Evolutionary conservation across 2,797 vertebrate genomes (phyloP).

Genomic region (Artibeus lituratus): DNA sequence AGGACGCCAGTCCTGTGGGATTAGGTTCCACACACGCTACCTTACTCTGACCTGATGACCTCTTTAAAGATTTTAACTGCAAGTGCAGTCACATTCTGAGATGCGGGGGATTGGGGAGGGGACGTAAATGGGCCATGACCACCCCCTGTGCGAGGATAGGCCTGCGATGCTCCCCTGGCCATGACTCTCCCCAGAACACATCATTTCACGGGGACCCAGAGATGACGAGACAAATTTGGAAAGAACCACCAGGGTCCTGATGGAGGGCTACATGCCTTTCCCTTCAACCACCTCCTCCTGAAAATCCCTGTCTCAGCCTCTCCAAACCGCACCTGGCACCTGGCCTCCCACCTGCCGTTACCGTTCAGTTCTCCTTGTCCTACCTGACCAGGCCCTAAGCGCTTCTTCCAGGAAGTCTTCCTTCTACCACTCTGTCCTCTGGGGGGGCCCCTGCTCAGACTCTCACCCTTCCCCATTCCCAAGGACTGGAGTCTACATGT

Average conservation of each 20-base stretch:
- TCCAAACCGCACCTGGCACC: too few relatives aligned
- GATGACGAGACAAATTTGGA: accelerated
- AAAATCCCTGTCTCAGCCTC: background rate
- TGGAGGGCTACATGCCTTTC: accelerated
- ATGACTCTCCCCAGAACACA: background rate
- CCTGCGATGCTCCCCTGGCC: too few relatives aligned
- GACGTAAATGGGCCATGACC: background rate
- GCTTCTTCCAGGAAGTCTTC: background rate
- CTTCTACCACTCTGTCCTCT: background rate
- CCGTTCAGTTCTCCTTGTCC: background rate
- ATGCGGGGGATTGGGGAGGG: accelerated
- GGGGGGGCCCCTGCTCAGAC: background rate
- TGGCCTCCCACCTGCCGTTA: accelerated
- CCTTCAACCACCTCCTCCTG: too few relatives aligned
- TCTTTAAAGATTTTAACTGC: background rate
- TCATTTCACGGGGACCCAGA: background rate
- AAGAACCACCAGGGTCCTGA: too few relatives aligned
- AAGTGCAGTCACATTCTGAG: background rate
- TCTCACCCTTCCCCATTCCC: background rate
- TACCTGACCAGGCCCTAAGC: background rate
- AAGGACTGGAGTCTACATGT: background rate
- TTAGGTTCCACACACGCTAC: too few relatives aligned
- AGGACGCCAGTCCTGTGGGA: background rate
- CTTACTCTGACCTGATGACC: background rate
- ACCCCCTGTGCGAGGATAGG: background rate